Evolutionary conservation across 2,888 invertebrate species (phyloP), one percentile per base, ranked within the genome.

Genomic region (Drosophila pseudotalamancana): DNA sequence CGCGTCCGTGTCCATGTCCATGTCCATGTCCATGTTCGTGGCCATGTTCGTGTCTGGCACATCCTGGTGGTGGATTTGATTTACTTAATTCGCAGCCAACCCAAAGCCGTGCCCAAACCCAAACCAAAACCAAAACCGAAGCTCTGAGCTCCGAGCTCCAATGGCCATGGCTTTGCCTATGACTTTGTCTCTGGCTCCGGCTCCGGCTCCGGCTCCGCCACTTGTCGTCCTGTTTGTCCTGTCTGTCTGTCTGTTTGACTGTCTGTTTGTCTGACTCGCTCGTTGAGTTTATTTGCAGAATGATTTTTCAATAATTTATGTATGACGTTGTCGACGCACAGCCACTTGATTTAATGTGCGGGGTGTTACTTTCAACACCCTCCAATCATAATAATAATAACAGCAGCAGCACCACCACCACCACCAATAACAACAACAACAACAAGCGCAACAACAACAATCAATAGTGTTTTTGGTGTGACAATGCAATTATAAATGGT

Each of bases 401-500:
- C 37, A 74, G 34, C 43, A 74, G 34, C 39, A 61, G 35, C 51
- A 60, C 16, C 50, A 37, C 4, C 32, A 29, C 3, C 50, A 72
- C 14, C 37, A 53, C n/a, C 56, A 56, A 34, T 51, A 46, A 35
- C 31, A 42, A 37, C 32, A 45, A 19, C 50, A 35, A 1, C 35
- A 23, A 6, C 50, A 75, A 12, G 39, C 43, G 11, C 55, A 49
- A 42, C 57, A 53, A 32, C 34, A 51, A 39, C 39, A 56, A 25
- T 53, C 48, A 53, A 62, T 63, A 71, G 37, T 67, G 62, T 51
- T 59, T 56, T 61, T 80, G 77, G 72, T 86, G 85, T 89, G 89
- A 88, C 89, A 89, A 89, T 89, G 88, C 89, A 89, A 89, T 89
- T 89, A 89, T 89, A 88, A 89, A 89, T 89, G 89, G 89, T 89